Evolutionary conservation across 2,888 invertebrate species (phyloP), one percentile per base, ranked within the genome.

Genomic region (Mesochorus sp.): DNA sequence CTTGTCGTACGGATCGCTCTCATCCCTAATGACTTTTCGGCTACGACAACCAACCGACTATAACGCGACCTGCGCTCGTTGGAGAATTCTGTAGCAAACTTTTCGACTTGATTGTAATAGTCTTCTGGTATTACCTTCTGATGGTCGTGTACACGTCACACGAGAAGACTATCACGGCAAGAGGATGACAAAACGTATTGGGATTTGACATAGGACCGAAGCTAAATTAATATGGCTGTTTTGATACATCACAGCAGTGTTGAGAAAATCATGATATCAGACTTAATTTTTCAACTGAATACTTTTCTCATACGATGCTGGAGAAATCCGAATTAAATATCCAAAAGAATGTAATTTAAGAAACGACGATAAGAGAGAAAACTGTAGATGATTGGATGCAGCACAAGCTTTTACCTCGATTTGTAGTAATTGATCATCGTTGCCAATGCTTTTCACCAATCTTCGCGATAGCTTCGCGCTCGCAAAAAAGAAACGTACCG

Each of bases 401-500:
- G 31, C 24, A 42, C 51, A 39, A 72, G 72, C 61, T 72, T 67
- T 61, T 37, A 76, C 37, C 57, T 14, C 17, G 71, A 77, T 73
- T 70, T 80, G 31, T 37, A 77, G 80, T 75, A 76, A 78, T 80
- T 67, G 57, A 80, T 77, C 64, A 39, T 66, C 44, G 24, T 67
- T 39, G 42, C 53, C 28, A 37, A 44, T 37, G n/a, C 49, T 64
- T 34, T 37, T n/a, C n/a, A n/a, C n/a, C 51, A 68, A 37, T 53
- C 21, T 31, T 28, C 61, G 14, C 21, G 21, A 70, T 55, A 37
- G 61, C 59, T 71, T 55, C 49, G 42, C 49, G n/a, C n/a, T n/a
- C n/a, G n/a, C 53, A 66, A 67, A 55, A 64, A 55, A 61, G 51
- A 44, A n/a, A n/a, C n/a, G n/a, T 87, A 88, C 84, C 85, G 83